A percentile compares a stretch with the other conserved stretches of the same genome.
Evolutionary conservation across 2,797 vertebrate genomes (phyloP).

Genomic region (Manis crassicaudata): DNA sequence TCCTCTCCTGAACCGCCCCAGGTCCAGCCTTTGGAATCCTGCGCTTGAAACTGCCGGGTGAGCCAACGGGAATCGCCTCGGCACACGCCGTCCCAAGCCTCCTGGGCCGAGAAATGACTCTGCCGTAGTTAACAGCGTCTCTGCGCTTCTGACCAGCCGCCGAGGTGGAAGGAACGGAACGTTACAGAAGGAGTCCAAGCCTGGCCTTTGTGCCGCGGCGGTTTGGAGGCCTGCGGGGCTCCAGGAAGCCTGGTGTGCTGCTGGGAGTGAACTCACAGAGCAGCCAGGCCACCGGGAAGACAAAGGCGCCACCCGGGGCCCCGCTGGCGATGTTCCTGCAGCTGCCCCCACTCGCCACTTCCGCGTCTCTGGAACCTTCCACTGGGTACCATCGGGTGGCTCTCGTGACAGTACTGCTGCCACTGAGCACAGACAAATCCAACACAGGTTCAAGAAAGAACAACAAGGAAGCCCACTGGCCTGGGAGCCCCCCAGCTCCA

Average conservation of each 20-base stretch:
- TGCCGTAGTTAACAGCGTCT: accelerated
- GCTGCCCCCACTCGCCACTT: accelerated
- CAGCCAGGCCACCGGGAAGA: background rate
- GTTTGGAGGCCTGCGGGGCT: background rate
- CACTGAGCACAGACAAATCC: background rate
- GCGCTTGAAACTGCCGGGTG: background rate
- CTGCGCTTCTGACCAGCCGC: background rate
- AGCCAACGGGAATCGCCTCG: background rate
- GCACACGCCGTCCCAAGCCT: background rate
- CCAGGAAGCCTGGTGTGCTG: accelerated
- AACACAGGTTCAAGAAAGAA: background rate
- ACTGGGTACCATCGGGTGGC: accelerated
- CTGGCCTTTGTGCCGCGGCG: accelerated
- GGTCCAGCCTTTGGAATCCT: background rate
- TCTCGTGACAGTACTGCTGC: background rate
- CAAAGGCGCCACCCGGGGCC: accelerated
- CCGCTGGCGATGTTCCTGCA: accelerated
- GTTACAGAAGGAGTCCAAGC: background rate
- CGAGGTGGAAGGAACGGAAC: background rate
- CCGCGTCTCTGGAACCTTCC: background rate
- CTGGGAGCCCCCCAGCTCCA: background rate
- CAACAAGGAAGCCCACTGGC: background rate
- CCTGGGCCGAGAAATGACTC: background rate
- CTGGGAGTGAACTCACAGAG: accelerated
- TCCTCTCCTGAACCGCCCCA: background rate